Evolutionary conservation across 37 sponge, comb jelly and placozoan species (phyloP).

Genomic region (Cladorhizidae sp.): DNA sequence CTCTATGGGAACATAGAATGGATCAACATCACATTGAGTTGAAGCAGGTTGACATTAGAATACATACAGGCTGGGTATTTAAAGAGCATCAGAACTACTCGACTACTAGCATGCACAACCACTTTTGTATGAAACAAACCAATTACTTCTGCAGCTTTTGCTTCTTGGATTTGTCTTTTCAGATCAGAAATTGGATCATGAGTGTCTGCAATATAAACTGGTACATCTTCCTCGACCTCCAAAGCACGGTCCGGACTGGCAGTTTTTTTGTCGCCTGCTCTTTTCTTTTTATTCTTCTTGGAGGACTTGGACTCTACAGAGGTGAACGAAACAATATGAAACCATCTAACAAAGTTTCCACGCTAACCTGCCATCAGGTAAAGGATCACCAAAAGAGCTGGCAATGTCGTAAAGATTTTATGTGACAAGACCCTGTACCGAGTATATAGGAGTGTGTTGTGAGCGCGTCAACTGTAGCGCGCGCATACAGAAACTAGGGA

Average conservation of each 20-base stretch:
- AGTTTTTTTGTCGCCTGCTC: slow-evolving; percentile 4
- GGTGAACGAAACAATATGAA: background rate
- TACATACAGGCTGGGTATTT: no score
- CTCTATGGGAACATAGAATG: no score
- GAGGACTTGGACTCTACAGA: slow-evolving; percentile 30
- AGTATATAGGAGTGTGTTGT: no score
- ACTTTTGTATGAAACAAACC: no score
- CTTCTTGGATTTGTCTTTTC: slow-evolving; percentile 66
- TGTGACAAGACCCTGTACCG: background rate
- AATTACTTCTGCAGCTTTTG: slow-evolving; percentile 59
- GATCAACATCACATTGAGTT: no score
- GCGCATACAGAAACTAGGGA: background rate
- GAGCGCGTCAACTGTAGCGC: background rate
- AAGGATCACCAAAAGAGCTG: background rate
- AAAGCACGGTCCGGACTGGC: background rate
- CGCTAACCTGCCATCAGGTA: background rate
- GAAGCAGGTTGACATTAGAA: no score
- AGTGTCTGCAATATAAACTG: no score
- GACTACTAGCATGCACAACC: no score
- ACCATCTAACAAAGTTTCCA: background rate
- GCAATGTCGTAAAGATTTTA: no score
- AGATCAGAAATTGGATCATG: slow-evolving; percentile 48
- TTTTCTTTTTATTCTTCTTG: slow-evolving; percentile 42
- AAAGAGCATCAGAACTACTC: no score
- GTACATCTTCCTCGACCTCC: background rate